Conservation (phyloP, 1,140 invertebrate genomes). For the Littorina saxatilis region DNA sequence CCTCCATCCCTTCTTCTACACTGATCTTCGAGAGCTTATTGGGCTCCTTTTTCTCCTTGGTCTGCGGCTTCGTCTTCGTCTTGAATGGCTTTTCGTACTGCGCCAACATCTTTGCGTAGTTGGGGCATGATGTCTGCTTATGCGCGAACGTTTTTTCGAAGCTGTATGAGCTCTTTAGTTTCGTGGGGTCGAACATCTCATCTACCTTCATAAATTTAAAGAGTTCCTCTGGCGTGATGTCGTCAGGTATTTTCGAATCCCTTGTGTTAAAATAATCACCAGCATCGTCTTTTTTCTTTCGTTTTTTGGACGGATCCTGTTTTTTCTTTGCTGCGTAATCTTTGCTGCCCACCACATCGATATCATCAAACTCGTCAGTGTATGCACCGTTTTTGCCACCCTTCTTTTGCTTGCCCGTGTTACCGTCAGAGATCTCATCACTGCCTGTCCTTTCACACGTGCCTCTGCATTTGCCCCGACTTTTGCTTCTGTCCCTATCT, state of each 20-base stretch:
- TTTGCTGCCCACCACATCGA: too few relatives aligned
- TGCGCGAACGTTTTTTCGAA: constrained; percentile 28
- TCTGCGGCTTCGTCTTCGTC: neutral
- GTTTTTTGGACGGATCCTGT: neutral
- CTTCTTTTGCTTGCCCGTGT: too few relatives aligned
- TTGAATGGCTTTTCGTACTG: constrained; percentile 27
- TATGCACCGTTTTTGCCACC: too few relatives aligned
- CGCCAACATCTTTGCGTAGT: neutral
- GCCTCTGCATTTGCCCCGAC: too few relatives aligned
- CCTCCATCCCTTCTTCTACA: too few relatives aligned
- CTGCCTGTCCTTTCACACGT: too few relatives aligned
- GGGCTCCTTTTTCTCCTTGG: neutral
- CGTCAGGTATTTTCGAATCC: neutral
- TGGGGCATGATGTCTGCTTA: neutral
- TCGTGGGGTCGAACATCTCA: constrained; percentile 5
- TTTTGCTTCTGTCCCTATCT: too few relatives aligned
- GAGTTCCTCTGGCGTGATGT: neutral
- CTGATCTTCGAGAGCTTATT: neutral
- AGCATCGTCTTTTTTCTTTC: neutral
- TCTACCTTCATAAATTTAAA: constrained; percentile 20
- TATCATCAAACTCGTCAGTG: too few relatives aligned
- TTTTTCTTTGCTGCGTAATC: neutral
- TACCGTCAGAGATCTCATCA: too few relatives aligned
- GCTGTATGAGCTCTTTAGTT: constrained; percentile 33
- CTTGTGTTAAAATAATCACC: neutral